Percentiles rank a stretch among this genome's conserved stretches.
Conservation (phyloP, 2,797 vertebrate genomes). For the Danio albolineatus region DNA sequence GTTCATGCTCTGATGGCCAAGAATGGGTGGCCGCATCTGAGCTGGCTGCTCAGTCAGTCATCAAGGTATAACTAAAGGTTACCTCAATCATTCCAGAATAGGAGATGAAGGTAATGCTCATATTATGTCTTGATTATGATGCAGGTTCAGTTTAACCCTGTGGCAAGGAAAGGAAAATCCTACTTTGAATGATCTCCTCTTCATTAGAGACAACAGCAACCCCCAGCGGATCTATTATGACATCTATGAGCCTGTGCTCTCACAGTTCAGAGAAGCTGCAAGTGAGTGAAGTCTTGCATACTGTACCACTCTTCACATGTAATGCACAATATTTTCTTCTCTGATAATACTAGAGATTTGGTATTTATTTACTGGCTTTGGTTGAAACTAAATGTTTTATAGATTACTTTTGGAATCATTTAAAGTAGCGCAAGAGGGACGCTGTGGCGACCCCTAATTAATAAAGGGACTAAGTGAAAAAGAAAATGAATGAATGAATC, state of each 20-base stretch:
- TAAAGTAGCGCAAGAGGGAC: no score
- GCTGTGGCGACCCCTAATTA: no score
- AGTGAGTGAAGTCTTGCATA: slow-evolving; percentile 68
- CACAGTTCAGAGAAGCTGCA: slow-evolving; percentile 79
- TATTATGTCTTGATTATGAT: slow-evolving; percentile 29
- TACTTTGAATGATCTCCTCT: slow-evolving; percentile 81
- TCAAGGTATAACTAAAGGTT: slow-evolving; percentile 74
- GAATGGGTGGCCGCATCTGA: slow-evolving; percentile 83
- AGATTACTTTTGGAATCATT: no score
- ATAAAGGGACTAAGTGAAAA: no score
- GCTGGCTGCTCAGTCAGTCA: slow-evolving; percentile 86
- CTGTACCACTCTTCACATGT: neutral
- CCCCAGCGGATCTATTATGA: slow-evolving; percentile 84
- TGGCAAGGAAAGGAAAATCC: slow-evolving; percentile 82
- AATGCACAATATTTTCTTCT: neutral
- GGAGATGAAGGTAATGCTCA: neutral
- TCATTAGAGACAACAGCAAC: slow-evolving; percentile 82
- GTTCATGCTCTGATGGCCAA: slow-evolving; percentile 77
- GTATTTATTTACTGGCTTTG: no score
- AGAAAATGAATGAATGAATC: no score
- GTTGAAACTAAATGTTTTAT: no score
- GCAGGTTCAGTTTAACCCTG: slow-evolving; percentile 85
- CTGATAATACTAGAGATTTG: no score
- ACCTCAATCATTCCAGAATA: neutral
- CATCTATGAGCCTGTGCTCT: slow-evolving; percentile 85